phyloP scores from a whole-genome alignment of 30 jellyfish, hydroid and myxozoan species.

The Aurelia aurita complex sp. Pacific region DNA sequence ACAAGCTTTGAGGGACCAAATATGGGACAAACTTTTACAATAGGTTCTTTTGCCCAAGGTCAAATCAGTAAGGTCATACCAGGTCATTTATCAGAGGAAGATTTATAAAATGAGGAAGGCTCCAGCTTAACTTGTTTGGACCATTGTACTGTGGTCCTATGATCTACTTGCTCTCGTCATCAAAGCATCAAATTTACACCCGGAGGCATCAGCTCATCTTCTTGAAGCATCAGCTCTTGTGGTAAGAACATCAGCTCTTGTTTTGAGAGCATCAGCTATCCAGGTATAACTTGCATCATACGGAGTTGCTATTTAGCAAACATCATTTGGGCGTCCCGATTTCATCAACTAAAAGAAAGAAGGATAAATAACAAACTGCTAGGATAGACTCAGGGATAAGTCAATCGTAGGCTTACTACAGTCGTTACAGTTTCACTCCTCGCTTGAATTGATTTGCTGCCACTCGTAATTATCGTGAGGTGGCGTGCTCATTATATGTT shows the following conservation, averaged over 20 bases:
- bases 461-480: no score
- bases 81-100: background rate
- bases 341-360: background rate
- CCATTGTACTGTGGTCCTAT: background rate
- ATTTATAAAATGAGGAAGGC: background rate
- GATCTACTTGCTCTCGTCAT: constrained; percentile 6
- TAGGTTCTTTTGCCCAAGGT: no score
- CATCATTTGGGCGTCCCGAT: constrained; percentile 26
- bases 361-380: background rate
- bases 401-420: background rate
- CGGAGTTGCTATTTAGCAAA: constrained; percentile 28
- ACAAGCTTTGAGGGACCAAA: no score
- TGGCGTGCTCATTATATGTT: no score
- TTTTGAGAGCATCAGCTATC: constrained; percentile 52
- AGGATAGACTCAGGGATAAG: background rate
- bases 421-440: no score
- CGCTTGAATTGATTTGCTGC: no score
- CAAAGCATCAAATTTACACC: constrained; percentile 8
- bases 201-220: background rate
- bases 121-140: background rate
- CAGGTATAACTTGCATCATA: constrained; percentile 46
- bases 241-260: constrained; percentile 39
- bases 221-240: no score
- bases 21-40: no score
- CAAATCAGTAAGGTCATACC: no score